phyloP scores from a whole-genome alignment of 2,797 vertebrate genomes.

The Urosaurus nigricauda region DNA sequence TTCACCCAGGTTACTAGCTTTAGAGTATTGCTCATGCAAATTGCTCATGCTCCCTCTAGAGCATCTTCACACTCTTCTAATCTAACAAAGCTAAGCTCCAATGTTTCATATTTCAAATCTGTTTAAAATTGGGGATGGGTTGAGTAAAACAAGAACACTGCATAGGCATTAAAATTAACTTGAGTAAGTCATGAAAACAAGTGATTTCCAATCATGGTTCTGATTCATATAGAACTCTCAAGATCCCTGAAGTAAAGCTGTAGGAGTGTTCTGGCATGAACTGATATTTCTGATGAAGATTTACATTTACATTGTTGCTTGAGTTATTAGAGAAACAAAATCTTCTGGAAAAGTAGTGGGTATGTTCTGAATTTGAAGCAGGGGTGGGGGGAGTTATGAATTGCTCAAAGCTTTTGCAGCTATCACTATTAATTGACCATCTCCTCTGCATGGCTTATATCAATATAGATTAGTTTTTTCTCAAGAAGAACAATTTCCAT shows the following conservation, averaged over 20 bases:
- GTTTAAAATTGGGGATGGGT: too few relatives aligned
- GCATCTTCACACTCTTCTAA: too few relatives aligned
- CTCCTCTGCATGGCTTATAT: not conserved
- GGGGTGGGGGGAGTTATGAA: not conserved
- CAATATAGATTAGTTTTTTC: not conserved
- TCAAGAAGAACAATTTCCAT: not conserved
- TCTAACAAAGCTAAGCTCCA: too few relatives aligned
- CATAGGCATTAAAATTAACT: not conserved
- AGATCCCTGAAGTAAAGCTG: not conserved
- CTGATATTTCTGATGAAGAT: not conserved
- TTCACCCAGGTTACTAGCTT: constrained; percentile 26
- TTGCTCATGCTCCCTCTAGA: too few relatives aligned
- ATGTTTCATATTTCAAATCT: too few relatives aligned
- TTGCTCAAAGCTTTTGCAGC: not conserved
- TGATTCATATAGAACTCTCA: not conserved
- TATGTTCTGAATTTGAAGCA: not conserved
- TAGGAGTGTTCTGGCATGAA: not conserved
- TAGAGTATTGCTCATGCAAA: constrained; percentile 13
- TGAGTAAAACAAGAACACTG: not conserved
- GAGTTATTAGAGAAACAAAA: not conserved
- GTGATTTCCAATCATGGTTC: not conserved
- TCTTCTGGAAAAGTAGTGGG: not conserved
- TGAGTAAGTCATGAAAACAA: not conserved
- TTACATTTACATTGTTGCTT: constrained; percentile 5
- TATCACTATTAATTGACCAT: not conserved